Evolutionary conservation across 2,888 invertebrate genomes (phyloP).

Genomic region (Enchytraeus crypticus): DNA sequence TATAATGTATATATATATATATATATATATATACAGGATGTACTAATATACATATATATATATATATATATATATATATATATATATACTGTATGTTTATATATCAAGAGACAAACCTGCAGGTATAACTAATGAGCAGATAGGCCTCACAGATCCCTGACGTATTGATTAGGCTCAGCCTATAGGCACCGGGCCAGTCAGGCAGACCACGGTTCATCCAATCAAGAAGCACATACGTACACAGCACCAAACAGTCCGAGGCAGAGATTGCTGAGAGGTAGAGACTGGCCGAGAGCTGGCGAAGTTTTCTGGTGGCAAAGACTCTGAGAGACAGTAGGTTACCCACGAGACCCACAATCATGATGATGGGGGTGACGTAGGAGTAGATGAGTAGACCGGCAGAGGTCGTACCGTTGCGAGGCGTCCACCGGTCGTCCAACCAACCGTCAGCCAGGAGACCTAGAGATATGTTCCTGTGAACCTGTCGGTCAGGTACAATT

Average conservation of each 20-base stretch:
- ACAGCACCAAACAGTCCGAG: slow-evolving; percentile 62
- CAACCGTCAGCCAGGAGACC: too few relatives aligned
- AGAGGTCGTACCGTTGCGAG: too few relatives aligned
- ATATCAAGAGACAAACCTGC: slow-evolving; percentile 41
- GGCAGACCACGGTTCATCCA: slow-evolving; percentile 40
- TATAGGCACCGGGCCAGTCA: slow-evolving; percentile 21
- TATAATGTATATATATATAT: too few relatives aligned
- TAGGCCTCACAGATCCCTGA: slow-evolving; percentile 63
- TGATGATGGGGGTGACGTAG: slow-evolving; percentile 20
- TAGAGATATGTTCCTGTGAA: too few relatives aligned
- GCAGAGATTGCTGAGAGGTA: slow-evolving; percentile 73
- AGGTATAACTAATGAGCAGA: slow-evolving; percentile 57
- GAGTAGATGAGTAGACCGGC: slow-evolving; percentile 15
- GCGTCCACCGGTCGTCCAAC: too few relatives aligned
- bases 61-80: too few relatives aligned
- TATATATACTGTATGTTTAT: too few relatives aligned
- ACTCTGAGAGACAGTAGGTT: slow-evolving; percentile 48
- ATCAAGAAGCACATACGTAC: slow-evolving; percentile 52
- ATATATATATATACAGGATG: too few relatives aligned
- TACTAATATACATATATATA: too few relatives aligned
- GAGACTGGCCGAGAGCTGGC: slow-evolving; percentile 62
- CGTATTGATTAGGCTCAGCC: slow-evolving; percentile 25
- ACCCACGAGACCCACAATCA: slow-evolving; percentile 18
- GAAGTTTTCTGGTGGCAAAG: slow-evolving; percentile 64
- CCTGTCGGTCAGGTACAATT: too few relatives aligned